phyloP scores from a whole-genome alignment of 2,797 vertebrate genomes.

The Chelon labrosus region DNA sequence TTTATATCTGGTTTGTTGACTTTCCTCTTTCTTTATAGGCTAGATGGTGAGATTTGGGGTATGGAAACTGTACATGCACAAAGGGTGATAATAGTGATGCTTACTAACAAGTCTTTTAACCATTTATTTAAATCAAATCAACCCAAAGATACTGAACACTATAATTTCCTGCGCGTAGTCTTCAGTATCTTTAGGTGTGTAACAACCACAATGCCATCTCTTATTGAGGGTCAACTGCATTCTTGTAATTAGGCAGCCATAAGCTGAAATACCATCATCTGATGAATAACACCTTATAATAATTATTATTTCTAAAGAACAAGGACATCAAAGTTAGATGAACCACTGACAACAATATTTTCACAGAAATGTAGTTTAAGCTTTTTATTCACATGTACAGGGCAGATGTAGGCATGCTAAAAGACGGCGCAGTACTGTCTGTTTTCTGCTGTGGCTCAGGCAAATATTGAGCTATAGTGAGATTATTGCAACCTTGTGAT shows the following conservation, averaged over 20 bases:
- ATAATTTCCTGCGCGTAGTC: no score
- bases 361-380: background rate
- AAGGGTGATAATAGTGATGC: no score
- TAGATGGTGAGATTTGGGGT: constrained; percentile 8
- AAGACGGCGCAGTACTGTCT: background rate
- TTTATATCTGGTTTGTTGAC: constrained; percentile 13
- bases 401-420: background rate
- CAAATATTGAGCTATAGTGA: constrained; percentile 25
- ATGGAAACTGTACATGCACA: background rate
- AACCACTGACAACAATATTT: background rate
- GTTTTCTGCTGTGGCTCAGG: background rate
- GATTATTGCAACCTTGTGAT: background rate
- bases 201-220: background rate
- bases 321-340: background rate
- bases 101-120: no score
- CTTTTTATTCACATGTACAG: background rate
- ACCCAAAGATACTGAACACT: no score
- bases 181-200: no score
- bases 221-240: background rate
- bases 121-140: no score
- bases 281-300: background rate
- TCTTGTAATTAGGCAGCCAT: constrained; percentile 2
- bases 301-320: background rate
- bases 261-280: background rate
- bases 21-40: constrained; percentile 3